phyloP scores from a whole-genome alignment of 2,797 vertebrate species.

The Hydrophis major region DNA sequence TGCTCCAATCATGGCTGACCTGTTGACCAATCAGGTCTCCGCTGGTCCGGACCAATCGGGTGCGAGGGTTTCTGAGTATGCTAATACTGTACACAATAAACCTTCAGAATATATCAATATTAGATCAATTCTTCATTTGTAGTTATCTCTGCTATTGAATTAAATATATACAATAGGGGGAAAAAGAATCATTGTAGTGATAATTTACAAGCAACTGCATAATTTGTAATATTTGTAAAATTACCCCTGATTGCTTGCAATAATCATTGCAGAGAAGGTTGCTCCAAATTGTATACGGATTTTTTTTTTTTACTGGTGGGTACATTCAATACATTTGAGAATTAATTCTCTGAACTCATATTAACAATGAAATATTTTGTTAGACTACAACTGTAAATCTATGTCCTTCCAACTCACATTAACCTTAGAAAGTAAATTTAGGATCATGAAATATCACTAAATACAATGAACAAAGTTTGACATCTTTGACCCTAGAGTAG shows the following conservation, averaged over 20 bases:
- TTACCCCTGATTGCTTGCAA: not conserved
- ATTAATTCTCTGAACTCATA: not conserved
- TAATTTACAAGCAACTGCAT: not conserved
- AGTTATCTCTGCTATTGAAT: not conserved
- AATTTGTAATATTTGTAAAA: not conserved
- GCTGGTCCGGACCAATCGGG: too few species aligned
- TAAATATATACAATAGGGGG: not conserved
- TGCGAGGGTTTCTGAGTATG: too few species aligned
- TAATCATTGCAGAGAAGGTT: not conserved
- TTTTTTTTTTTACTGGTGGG: not conserved
- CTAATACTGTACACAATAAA: not conserved
- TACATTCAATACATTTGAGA: not conserved
- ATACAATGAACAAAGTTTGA: conserved; percentile 22
- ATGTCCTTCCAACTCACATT: not conserved
- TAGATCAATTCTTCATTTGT: not conserved
- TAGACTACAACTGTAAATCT: not conserved
- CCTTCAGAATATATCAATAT: not conserved
- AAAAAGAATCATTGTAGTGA: not conserved
- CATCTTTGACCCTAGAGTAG: conserved; percentile 35
- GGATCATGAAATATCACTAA: not conserved
- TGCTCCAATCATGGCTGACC: too few species aligned
- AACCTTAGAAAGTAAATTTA: not conserved
- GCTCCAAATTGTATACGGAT: not conserved
- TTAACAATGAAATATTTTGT: not conserved
- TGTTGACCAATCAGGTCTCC: too few species aligned